Base-by-base conservation (phyloP, 2,888 invertebrate genomes). In the Euspilapteryx auroguttella region DNA sequence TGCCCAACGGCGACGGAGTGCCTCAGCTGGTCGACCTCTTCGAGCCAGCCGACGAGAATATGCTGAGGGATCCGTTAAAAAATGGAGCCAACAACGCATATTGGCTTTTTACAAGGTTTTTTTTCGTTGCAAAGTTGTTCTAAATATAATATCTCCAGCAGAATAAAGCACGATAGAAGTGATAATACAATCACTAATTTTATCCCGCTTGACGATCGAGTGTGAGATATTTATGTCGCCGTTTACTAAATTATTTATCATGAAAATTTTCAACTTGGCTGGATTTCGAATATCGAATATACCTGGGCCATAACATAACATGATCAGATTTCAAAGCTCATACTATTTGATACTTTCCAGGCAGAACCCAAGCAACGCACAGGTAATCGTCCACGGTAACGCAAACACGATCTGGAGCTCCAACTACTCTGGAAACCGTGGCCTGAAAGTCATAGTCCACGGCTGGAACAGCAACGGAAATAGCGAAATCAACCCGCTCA, bases 401-500 rank as follows among this genome's bases (percentile, higher is more conserved):
- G 45, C 44, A 1, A 50, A 54, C 39, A 42, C 50, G 4, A 39
- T 66, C 14, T 35, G 39, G 21, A 47, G 37, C 27, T 63, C 66
- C 0, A 53, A 58, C 39, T 68, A 55, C 36, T 30, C 30, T 8
- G 38, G 32, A 5, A 38, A 30, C 21, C 46, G 52, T 10, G 49
- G 47, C 0, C 30, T 52, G 1, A 53, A 51, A 28, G 57, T 66
- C 3, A 40, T 66, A 20, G 55, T 57, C 7, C 68, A 68, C 31
- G 66, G 68, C 12, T 66, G 64, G 64, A 57, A 54, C 35, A 50
- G 49, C 36, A 44, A 56, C 21, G 57, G 58, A 20, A 45, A 48
- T 32, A 42, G 51, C 5, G 37, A 25, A 1, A 40, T 61, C 33
- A 63, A 58, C 34, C 41, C 45, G 1, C 25, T 35, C 3, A 44